Base-by-base conservation (phyloP, 92 coral and sea anemone species). In the Diadumene lineata region DNA sequence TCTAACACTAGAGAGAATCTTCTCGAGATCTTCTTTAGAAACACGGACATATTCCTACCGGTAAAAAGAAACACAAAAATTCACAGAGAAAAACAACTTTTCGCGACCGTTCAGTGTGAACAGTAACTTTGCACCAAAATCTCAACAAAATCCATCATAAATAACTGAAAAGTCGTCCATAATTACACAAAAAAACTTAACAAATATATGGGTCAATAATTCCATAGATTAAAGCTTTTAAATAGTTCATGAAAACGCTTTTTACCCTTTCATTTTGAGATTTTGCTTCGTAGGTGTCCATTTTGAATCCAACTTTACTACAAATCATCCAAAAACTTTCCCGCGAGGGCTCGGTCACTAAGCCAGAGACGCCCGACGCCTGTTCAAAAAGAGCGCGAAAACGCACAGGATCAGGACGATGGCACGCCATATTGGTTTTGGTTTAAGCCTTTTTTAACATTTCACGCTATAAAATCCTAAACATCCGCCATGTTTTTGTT, bases 21-120 rank as follows among this genome's bases (percentile, higher is more conserved):
- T 72, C 46, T 85, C 92, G 58, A 93, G 79, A 48, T 88, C 93
- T 34, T 78, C 74, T 63, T 85, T 90, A n/a, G 87, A 75, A 17
- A 89, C 92, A 69, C 75, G 83, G 50, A 86, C 69, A 64, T 66
- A 82, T 27, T 64, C 43, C 50, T 75, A 70, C 56, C 23, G 69
- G 32, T 66, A 81, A 66, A 28, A 62, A 58, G 28, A 58, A 7
- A 23, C 1, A 7, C 15, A 26, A 7, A 58, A 23, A 1, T 58
- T 58, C 7, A 7, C 25, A n/a, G 0, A 1, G 64, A 25, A 7
- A 58, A 58, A 58, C 3, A 53, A 44, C 51, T 44, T 15, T 3
- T 53, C 48, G 13, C 13, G 48, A 38, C n/a, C n/a, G n/a, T n/a
- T n/a, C n/a, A n/a, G 48, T 38, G 48, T 38, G 7, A 38, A 38